A percentile compares a stretch with the other conserved stretches of the same genome.
Evolutionary conservation across 2,797 vertebrate genomes (phyloP).

Genomic region (Thunnus albacares): DNA sequence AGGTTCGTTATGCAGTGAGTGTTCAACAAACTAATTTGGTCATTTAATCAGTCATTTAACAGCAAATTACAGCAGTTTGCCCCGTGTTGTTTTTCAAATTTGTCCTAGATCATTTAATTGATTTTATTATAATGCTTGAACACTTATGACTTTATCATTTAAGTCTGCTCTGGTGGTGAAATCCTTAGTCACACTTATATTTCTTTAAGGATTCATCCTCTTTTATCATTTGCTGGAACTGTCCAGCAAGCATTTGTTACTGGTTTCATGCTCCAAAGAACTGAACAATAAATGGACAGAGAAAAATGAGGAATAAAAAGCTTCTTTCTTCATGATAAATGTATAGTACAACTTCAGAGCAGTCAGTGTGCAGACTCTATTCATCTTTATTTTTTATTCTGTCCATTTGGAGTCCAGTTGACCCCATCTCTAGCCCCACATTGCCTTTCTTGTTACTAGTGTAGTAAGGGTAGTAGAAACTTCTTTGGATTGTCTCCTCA

Average conservation of each 20-base stretch:
- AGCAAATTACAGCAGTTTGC: not conserved
- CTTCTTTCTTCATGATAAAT: conserved; percentile 29
- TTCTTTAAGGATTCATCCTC: not conserved
- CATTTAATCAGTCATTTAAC: not conserved
- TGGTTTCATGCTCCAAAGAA: conserved; percentile 20
- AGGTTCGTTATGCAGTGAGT: not conserved
- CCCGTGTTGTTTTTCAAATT: not conserved
- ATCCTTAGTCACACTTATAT: conserved; percentile 1
- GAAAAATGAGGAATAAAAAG: conserved; percentile 15
- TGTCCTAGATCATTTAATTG: not conserved
- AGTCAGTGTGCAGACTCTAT: conserved; percentile 1
- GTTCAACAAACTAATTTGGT: not conserved
- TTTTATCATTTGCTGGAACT: not conserved
- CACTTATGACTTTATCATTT: not conserved
- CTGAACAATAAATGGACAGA: conserved; percentile 2
- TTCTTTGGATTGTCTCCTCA: conserved; percentile 24
- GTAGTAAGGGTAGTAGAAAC: not conserved
- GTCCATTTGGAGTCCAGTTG: not conserved
- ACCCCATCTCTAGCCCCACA: not conserved
- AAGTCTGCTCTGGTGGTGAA: not conserved
- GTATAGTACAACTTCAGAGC: not conserved
- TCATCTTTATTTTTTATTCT: conserved; percentile 34
- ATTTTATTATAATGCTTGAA: not conserved
- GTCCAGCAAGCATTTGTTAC: not conserved
- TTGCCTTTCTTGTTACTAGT: conserved; percentile 7